Evolutionary conservation across 2,797 vertebrate genomes (phyloP).

Genomic region (Neosalanx taihuensis): DNA sequence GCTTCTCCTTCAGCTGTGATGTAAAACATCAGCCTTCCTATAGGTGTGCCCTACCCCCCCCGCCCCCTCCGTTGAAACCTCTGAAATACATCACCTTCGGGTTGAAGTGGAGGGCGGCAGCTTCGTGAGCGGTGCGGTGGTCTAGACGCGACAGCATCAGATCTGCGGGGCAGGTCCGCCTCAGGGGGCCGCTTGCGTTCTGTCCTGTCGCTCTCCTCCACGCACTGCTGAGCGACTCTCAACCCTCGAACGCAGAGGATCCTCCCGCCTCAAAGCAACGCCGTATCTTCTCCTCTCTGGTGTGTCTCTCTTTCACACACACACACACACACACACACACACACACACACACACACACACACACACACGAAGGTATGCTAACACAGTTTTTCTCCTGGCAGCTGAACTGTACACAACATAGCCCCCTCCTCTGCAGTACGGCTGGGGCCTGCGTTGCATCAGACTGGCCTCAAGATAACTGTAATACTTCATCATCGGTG

Average conservation of each 20-base stretch:
- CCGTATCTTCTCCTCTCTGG: background rate
- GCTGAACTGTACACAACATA: background rate
- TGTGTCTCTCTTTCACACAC: background rate
- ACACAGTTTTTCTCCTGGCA: background rate
- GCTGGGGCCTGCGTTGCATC: background rate
- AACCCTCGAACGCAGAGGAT: background rate
- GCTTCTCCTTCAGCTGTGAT: background rate
- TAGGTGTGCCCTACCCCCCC: background rate
- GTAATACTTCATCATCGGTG: background rate
- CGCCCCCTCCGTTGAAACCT: too few relatives aligned
- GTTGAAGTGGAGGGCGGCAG: background rate
- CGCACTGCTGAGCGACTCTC: too few relatives aligned
- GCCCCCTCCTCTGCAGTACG: too few relatives aligned
- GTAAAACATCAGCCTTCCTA: background rate
- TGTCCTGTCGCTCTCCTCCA: background rate
- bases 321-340: background rate
- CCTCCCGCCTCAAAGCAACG: background rate
- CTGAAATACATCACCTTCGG: background rate
- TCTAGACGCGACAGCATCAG: too few relatives aligned
- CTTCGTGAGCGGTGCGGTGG: too few relatives aligned
- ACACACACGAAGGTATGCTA: conserved; percentile 7
- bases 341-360: conserved; percentile 3
- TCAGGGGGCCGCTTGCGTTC: background rate
- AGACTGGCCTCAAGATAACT: background rate
- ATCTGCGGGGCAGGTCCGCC: background rate